These are phyloP conservation scores for Eulemur rufifrons DNA, from an alignment of 2,113 vertebrate species.

Conservation along the genomic window DNA sequence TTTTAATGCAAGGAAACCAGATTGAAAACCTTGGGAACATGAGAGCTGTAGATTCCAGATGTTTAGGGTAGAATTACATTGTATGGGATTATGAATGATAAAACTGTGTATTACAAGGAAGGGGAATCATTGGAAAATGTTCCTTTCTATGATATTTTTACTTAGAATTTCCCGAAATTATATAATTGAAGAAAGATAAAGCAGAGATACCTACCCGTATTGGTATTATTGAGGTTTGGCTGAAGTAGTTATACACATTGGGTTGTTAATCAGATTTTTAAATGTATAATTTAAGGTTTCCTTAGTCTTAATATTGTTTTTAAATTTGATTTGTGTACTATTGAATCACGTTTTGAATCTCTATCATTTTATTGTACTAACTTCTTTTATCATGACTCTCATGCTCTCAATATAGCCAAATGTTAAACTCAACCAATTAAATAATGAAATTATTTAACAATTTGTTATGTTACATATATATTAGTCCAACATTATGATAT, in stretches of 20 bases:
- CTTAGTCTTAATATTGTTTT: neutral
- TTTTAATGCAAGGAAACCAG: neutral
- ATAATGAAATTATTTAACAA: neutral
- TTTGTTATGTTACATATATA: neutral
- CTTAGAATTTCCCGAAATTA: neutral
- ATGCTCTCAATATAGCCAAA: neutral
- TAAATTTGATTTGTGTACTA: neutral
- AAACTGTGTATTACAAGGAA: neutral
- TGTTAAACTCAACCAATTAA: neutral
- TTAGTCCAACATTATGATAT: neutral
- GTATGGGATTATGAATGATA: neutral
- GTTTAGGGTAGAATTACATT: neutral
- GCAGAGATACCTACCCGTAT: neutral
- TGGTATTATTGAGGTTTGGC: neutral
- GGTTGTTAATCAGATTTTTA: neutral
- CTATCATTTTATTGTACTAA: neutral
- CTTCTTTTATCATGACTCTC: neutral
- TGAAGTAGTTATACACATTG: neutral
- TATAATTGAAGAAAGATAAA: neutral
- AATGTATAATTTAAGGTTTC: neutral
- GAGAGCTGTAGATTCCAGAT: neutral
- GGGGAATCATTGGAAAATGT: neutral
- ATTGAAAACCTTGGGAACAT: neutral
- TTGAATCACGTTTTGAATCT: neutral
- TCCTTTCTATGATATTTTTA: neutral